A percentile compares a stretch with the other conserved stretches of the same genome.
phyloP scores from a whole-genome alignment of 1,140 invertebrate species.

The Nebria ingens region DNA sequence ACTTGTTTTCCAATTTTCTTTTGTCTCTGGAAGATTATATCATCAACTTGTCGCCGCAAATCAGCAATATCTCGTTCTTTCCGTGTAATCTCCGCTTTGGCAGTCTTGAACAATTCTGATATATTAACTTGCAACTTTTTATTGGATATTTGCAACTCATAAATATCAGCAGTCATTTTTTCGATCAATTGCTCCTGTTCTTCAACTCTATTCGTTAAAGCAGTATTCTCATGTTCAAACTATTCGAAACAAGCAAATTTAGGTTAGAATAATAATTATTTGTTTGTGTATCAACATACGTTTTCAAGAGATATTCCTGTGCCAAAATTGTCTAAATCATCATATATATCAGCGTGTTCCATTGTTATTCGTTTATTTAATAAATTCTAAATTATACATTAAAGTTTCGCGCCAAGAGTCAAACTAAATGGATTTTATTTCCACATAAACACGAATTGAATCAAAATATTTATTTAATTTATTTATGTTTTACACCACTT shows the following conservation, averaged over 20 bases:
- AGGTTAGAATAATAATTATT: not conserved
- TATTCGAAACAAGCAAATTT: conserved; percentile 11
- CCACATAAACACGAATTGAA: too few species aligned
- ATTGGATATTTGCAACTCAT: conserved; percentile 22
- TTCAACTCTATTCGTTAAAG: not conserved
- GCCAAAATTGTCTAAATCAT: conserved; percentile 12
- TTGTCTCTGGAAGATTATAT: not conserved
- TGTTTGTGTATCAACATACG: conserved; percentile 1
- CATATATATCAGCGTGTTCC: conserved; percentile 13
- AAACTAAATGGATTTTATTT: not conserved
- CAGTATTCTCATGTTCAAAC: conserved; percentile 5
- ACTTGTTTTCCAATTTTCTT: not conserved
- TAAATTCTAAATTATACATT: not conserved
- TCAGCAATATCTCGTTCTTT: conserved; percentile 37
- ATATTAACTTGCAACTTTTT: conserved; percentile 31
- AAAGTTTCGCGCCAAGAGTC: not conserved
- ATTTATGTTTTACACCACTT: too few species aligned
- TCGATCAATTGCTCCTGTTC: conserved; percentile 13
- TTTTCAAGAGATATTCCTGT: conserved; percentile 5
- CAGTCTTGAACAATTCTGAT: conserved; percentile 38
- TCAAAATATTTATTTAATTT: too few species aligned
- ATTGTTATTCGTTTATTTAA: not conserved
- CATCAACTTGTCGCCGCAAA: conserved; percentile 24
- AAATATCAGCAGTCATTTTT: conserved; percentile 15
- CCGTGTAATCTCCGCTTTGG: conserved; percentile 36